These are phyloP conservation scores for Bombus ignitus DNA, from an alignment of 1,140 invertebrate species.

Conservation along the genomic window DNA sequence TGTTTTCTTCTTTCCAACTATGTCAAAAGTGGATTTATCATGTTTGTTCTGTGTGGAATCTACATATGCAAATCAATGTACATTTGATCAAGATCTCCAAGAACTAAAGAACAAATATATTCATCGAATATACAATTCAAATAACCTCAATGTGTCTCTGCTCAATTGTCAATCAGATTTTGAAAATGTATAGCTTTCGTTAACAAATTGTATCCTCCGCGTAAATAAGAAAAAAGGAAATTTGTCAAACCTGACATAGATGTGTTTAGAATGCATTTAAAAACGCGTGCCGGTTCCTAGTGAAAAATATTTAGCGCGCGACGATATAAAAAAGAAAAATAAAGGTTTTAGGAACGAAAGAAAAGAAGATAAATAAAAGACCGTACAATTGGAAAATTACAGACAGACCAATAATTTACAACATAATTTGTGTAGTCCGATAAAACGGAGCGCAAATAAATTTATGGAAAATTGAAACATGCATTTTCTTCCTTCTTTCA, in stretches of 20 bases:
- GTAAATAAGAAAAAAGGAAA: constrained; percentile 4
- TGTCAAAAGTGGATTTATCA: not conserved
- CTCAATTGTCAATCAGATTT: not conserved
- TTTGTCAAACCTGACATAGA: constrained; percentile 13
- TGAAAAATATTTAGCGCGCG: constrained; percentile 9
- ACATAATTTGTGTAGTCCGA: constrained; percentile 69
- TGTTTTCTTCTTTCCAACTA: not conserved
- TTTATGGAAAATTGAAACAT: constrained; percentile 57
- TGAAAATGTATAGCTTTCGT: constrained; percentile 28
- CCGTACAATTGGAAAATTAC: constrained; percentile 43
- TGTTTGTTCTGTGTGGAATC: not conserved
- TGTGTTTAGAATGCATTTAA: constrained; percentile 22
- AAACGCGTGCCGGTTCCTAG: not conserved
- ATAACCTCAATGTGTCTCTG: not conserved
- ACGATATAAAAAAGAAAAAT: not conserved
- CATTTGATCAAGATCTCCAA: not conserved
- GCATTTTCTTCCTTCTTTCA: not conserved
- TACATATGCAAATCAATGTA: not conserved
- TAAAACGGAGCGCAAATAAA: constrained; percentile 70
- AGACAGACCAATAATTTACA: constrained; percentile 73
- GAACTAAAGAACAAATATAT: not conserved
- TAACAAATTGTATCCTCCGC: not conserved
- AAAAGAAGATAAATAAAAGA: not conserved
- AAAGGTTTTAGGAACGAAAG: not conserved
- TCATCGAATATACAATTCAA: not conserved